phyloP scores from a whole-genome alignment of 1,140 invertebrate genomes.

The Pentalonia nigronervosa region DNA sequence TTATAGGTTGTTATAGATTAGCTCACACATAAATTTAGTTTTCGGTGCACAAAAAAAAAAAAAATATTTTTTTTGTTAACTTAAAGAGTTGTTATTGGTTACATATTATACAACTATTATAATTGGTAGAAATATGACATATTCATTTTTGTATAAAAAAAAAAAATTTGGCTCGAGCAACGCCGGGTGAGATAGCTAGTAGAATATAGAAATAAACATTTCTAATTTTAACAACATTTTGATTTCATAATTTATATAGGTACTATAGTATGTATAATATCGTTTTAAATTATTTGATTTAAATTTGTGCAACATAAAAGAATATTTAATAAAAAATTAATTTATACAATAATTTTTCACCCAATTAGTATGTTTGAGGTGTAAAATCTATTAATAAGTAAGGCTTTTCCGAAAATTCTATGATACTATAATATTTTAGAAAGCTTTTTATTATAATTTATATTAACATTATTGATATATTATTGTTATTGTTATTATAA shows the following conservation, averaged over 20 bases:
- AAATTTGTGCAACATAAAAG: not conserved
- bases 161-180: too few relatives aligned
- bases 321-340: not conserved
- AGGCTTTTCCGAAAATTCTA: not conserved
- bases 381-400: not conserved
- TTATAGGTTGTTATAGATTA: too few relatives aligned
- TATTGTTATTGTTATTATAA: slow-evolving; percentile 3
- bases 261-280: not conserved
- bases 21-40: too few relatives aligned
- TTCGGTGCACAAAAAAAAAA: too few relatives aligned
- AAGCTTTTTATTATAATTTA: not conserved
- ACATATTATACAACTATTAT: too few relatives aligned
- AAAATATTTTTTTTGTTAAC: too few relatives aligned
- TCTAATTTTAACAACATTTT: not conserved
- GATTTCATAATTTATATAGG: not conserved
- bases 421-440: not conserved
- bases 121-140: too few relatives aligned
- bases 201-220: not conserved
- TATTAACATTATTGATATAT: not conserved
- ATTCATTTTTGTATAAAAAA: too few relatives aligned
- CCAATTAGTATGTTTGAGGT: not conserved
- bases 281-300: not conserved
- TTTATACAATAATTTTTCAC: not conserved
- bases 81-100: too few relatives aligned
- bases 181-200: too few relatives aligned